Evolutionary conservation across 1,140 invertebrate species (phyloP), one percentile per base, ranked within the genome.

Genomic region (Plutomurus gul): DNA sequence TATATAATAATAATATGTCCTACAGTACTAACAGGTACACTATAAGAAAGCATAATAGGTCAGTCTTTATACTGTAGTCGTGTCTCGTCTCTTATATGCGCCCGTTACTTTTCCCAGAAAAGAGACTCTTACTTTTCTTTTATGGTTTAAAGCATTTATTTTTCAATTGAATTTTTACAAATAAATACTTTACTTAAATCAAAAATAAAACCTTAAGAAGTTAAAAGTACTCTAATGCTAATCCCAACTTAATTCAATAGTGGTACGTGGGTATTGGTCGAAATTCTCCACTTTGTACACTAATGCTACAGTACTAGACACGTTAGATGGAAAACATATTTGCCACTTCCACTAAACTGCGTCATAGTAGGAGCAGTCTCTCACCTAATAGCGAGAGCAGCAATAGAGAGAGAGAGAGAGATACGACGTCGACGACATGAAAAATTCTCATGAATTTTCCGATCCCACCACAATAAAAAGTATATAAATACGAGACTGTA

Each of bases 221-320:
- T 65, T 65, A 65, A 65, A 65, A 65, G 25, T 65, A 65, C 13
- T 65, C 27, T 65, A 30, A 65, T 65, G 27, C 56, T 65, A 65
- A 65, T 65, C 56, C 56, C 56, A 65, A 30, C 36, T 65, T 65
- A 65, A 65, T 65, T 65, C 56, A 65, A 65, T 65, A 65, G 56
- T 65, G 56, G 30, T 65, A 30, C 56, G 30, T 16, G 13, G 8
- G 13, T 30, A 30, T n/a, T n/a, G n/a, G n/a, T n/a, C n/a, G n/a
- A n/a, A n/a, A n/a, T n/a, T n/a, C n/a, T n/a, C n/a, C n/a, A n/a
- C n/a, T n/a, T n/a, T n/a, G n/a, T n/a, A n/a, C n/a, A n/a, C n/a
- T n/a, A n/a, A n/a, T n/a, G n/a, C n/a, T n/a, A n/a, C n/a, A n/a
- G n/a, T n/a, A n/a, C n/a, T n/a, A n/a, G n/a, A n/a, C n/a, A n/a